These are phyloP conservation scores for Numida meleagris DNA, from an alignment of 2,113 vertebrate genomes.

Conservation along the genomic window DNA sequence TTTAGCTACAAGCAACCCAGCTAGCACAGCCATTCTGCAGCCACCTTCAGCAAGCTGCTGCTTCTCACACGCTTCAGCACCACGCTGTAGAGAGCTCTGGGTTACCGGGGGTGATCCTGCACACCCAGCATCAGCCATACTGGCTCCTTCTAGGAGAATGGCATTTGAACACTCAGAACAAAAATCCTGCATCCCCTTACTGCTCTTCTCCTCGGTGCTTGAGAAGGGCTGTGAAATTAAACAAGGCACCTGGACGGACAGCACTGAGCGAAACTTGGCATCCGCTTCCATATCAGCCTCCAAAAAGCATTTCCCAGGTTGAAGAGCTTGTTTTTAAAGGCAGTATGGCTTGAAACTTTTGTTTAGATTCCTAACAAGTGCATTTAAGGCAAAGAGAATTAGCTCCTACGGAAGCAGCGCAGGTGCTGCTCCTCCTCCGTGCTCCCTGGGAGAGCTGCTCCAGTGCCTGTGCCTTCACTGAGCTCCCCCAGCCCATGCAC, in stretches of 20 bases:
- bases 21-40: background rate
- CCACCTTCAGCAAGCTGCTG: background rate
- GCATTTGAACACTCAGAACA: background rate
- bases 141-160: accelerated
- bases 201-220: background rate
- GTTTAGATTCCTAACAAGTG: slow-evolving; percentile 15
- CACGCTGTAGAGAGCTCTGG: background rate
- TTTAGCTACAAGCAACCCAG: background rate
- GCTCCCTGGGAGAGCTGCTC: background rate
- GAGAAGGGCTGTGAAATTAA: background rate
- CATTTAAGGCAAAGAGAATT: background rate
- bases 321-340: slow-evolving; percentile 38
- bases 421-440: background rate
- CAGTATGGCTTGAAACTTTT: background rate
- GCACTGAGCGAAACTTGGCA: slow-evolving; percentile 29
- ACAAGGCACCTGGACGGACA: background rate
- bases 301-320: slow-evolving; percentile 22
- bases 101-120: accelerated
- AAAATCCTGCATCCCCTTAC: background rate
- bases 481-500: background rate
- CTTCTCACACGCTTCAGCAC: background rate
- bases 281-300: background rate
- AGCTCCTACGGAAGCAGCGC: background rate
- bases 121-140: background rate
- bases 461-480: background rate